Conservation (phyloP, 1,140 invertebrate genomes). For the Laodelphax striatellus region DNA sequence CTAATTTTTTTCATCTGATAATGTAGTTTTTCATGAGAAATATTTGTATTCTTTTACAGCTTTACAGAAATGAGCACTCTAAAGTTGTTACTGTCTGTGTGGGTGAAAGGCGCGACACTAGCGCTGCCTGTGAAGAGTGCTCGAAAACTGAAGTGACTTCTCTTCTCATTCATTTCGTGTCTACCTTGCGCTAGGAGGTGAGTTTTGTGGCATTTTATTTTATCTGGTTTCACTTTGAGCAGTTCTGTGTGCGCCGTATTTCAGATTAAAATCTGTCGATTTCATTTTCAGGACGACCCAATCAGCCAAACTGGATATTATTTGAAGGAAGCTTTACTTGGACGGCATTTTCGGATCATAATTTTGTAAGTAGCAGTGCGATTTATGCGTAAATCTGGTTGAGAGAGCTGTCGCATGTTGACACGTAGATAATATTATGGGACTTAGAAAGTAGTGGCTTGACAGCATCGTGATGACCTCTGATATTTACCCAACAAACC, state of each 20-base stretch:
- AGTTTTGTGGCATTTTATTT: constrained; percentile 2
- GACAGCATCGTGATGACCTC: constrained; percentile 8
- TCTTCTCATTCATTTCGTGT: constrained; percentile 16
- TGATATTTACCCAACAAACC: background rate
- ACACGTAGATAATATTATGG: constrained; percentile 32
- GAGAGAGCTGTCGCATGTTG: constrained; percentile 28
- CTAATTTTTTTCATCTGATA: too few species aligned
- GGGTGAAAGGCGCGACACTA: background rate
- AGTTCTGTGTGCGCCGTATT: background rate
- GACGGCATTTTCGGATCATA: constrained; percentile 62
- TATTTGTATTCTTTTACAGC: too few species aligned
- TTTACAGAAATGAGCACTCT: too few species aligned
- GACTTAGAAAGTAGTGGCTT: background rate
- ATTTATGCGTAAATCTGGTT: background rate
- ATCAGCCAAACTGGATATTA: constrained; percentile 42
- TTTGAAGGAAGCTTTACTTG: constrained; percentile 39
- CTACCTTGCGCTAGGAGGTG: constrained; percentile 20
- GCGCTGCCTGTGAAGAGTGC: constrained; percentile 4
- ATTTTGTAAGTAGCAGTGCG: constrained; percentile 47
- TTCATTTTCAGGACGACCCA: constrained; percentile 31
- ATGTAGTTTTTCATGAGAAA: too few species aligned
- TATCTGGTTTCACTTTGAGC: background rate
- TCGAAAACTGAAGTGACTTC: background rate
- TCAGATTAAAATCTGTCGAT: background rate
- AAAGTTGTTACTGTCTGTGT: too few species aligned